phyloP scores from a whole-genome alignment of 2,797 vertebrate genomes.

The Mareca strepera region DNA sequence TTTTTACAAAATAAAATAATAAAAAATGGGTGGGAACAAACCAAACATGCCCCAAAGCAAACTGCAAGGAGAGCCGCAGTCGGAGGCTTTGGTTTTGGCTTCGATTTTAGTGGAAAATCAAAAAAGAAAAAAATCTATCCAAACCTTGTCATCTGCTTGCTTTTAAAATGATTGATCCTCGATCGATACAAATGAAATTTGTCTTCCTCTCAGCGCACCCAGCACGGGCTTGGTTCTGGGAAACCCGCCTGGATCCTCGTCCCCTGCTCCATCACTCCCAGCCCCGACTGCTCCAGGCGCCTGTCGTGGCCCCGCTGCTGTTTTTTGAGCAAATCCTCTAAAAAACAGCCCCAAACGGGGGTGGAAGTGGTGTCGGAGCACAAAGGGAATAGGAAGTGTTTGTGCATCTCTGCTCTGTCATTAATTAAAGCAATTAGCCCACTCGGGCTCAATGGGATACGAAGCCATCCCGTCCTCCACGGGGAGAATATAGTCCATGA shows the following conservation, averaged over 20 bases:
- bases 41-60: neutral
- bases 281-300: neutral
- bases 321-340: neutral
- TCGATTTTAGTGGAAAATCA: neutral
- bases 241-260: neutral
- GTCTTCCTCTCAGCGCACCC: neutral
- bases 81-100: neutral
- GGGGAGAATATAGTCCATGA: neutral
- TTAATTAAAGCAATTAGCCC: conserved; percentile 16
- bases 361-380: neutral
- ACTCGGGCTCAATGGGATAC: too few relatives aligned
- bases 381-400: neutral
- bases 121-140: conserved; percentile 27
- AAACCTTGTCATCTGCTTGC: neutral
- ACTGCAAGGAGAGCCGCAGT: neutral
- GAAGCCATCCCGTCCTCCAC: neutral
- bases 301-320: accelerated
- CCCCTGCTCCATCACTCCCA: neutral
- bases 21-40: neutral
- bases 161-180: neutral
- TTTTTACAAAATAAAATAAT: neutral
- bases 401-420: neutral
- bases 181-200: neutral
- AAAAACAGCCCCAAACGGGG: neutral
- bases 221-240: neutral